Conservation (phyloP, 2,113 vertebrate genomes). For the Semicossyphus pulcher region DNA sequence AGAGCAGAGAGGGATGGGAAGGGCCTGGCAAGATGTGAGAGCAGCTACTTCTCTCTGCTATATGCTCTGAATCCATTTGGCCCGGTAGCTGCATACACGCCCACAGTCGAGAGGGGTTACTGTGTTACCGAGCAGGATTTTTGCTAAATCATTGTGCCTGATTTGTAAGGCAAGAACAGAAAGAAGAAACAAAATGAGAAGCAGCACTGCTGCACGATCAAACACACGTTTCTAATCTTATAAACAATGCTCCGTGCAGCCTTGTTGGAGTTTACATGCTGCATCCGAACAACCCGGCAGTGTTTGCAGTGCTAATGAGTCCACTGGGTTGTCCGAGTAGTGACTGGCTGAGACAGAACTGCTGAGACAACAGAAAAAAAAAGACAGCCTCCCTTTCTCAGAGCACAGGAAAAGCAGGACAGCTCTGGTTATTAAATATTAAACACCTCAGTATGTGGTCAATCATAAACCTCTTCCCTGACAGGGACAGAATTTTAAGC, state of each 20-base stretch:
- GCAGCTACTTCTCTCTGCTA: constrained; percentile 40
- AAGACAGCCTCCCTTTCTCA: constrained; percentile 20
- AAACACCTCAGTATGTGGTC: constrained; percentile 42
- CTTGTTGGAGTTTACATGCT: neutral
- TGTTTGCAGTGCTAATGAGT: constrained; percentile 29
- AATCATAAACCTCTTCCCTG: constrained; percentile 38
- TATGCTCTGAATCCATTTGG: constrained; percentile 47
- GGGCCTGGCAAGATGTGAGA: constrained; percentile 37
- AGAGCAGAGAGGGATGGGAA: constrained; percentile 45
- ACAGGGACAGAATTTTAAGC: neutral
- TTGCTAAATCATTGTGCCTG: constrained; percentile 36
- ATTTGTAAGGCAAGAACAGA: neutral
- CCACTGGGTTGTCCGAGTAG: constrained; percentile 16
- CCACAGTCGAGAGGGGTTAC: constrained; percentile 27
- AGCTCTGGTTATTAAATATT: constrained; percentile 57
- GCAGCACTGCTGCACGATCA: neutral
- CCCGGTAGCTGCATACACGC: constrained; percentile 40
- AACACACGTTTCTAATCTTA: neutral
- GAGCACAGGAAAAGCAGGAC: constrained; percentile 28
- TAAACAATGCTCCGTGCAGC: constrained; percentile 4
- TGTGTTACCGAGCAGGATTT: constrained; percentile 36
- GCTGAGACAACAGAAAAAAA: constrained; percentile 45
- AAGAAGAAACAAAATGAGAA: constrained; percentile 3
- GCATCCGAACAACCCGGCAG: constrained; percentile 1
- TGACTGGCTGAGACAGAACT: constrained; percentile 41